Evolutionary conservation across 2,888 invertebrate genomes (phyloP).

Genomic region (Entomobrya multifasciata): DNA sequence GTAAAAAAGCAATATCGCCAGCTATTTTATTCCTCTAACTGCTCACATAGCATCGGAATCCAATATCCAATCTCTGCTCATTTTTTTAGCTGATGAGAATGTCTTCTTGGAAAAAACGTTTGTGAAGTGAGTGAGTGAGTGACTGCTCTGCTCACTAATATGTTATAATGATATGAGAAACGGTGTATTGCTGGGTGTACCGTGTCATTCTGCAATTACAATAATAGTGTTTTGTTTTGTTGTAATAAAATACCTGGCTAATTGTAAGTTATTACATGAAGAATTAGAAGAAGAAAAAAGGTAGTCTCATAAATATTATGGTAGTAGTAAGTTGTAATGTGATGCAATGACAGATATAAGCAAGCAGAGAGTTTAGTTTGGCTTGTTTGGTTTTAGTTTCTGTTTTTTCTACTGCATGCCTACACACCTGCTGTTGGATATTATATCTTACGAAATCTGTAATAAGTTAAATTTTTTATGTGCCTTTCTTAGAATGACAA

Average conservation of each 20-base stretch:
- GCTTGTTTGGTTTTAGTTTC: not conserved
- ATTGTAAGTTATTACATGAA: conserved; percentile 35
- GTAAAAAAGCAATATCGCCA: not conserved
- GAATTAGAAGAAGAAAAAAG: not conserved
- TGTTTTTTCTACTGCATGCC: not conserved
- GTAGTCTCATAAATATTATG: not conserved
- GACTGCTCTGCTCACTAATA: not conserved
- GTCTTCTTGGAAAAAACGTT: conserved; percentile 13
- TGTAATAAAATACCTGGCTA: conserved; percentile 44
- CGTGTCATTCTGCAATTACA: not conserved
- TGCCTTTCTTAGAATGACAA: not conserved
- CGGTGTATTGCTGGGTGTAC: not conserved
- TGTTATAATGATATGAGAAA: not conserved
- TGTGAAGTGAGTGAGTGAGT: not conserved
- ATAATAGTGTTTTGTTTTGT: conserved; percentile 18
- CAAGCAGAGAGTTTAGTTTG: not conserved
- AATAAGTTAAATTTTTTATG: not conserved
- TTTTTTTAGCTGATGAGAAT: not conserved
- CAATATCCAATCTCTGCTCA: conserved; percentile 12
- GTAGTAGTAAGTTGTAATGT: not conserved
- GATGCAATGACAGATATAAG: conserved; percentile 6
- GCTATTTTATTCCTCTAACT: not conserved
- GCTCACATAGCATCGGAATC: not conserved
- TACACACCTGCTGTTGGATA: not conserved
- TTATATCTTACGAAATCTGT: not conserved